Base-by-base conservation (phyloP, 2,797 vertebrate genomes). In the Paedocypris micromegethes region DNA sequence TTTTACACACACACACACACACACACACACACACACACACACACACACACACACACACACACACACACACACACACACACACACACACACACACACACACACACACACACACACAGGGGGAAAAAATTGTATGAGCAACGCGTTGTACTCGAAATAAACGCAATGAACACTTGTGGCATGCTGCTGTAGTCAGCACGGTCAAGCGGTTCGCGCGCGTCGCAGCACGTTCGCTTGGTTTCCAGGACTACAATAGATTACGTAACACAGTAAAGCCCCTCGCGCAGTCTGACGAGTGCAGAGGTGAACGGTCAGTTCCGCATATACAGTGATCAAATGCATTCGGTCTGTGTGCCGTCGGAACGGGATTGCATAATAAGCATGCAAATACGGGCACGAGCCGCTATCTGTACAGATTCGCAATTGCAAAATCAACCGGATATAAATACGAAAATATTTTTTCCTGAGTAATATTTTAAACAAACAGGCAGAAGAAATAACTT, bases 231-330 rank as follows among this genome's bases (percentile, higher is more conserved):
- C 56, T 7, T 7, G 0, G 38, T 57, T 9, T 68, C 66, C 74
- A 41, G 48, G 60, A 68, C 66, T 72, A 75, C 48, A 45, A 1
- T 40, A 9, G 0, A 68, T 86, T 85, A 78, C 66, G 49, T 77
- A 82, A 84, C 43, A 62, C 45, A 38, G 51, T 47, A 44, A 46
- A 44, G 6, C 72, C 70, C 53, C 39, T 44, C 43, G 54, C 9
- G 42, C 41, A 49, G 8, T 40, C 37, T n/a, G 42, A 62, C 61
- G 59, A 40, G 23, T 8, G 56, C 64, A 60, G 3, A 52, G 68
- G 9, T 58, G 70, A 55, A 64, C 23, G 66, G 58, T 43, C 7
- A 38, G 37, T 58, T 44, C 38, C 51, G 37, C 41, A 9, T 37
- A 65, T 42, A 1, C 3, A 46, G 44, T 58, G 23, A 23, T 23